These are phyloP conservation scores for Aulostomus chinensis DNA, from an alignment of 2,797 vertebrate genomes.

Conservation along the genomic window DNA sequence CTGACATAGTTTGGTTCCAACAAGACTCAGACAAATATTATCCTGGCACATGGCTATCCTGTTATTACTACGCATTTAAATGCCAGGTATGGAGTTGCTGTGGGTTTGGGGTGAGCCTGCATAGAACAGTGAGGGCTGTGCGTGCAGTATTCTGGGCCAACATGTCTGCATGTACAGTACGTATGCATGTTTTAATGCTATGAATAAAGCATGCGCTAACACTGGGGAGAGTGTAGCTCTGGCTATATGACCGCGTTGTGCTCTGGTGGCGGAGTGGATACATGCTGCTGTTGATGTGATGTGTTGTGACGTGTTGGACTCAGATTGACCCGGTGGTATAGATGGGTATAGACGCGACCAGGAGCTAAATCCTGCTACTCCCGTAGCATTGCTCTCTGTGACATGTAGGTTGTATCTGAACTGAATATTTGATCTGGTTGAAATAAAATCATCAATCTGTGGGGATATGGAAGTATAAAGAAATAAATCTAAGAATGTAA, in stretches of 20 bases:
- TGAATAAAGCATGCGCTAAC: conserved; percentile 56
- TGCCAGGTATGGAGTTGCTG: conserved; percentile 15
- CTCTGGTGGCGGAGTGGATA: background rate
- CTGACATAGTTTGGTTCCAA: conserved; percentile 14
- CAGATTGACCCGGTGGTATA: conserved; percentile 35
- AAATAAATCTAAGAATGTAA: too few relatives aligned
- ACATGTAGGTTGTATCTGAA: too few relatives aligned
- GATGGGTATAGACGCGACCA: background rate
- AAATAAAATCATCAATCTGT: too few relatives aligned
- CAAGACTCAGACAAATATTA: conserved; percentile 36
- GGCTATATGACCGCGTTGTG: conserved; percentile 3
- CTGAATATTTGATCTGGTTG: too few relatives aligned
- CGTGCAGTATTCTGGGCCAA: conserved; percentile 36
- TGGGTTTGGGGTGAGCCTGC: conserved; percentile 15
- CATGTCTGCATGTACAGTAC: conserved; percentile 28
- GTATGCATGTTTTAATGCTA: conserved; percentile 21
- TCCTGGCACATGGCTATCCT: conserved; percentile 18
- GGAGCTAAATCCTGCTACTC: background rate
- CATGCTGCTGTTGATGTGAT: conserved; percentile 40
- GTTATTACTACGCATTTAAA: conserved; percentile 39
- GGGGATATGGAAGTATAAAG: too few relatives aligned
- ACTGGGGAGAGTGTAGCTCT: conserved; percentile 1
- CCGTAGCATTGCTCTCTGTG: too few relatives aligned
- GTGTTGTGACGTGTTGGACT: conserved; percentile 38
- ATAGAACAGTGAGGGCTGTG: too few relatives aligned